Base-by-base conservation (phyloP, 2,113 vertebrate species). In the Gobiocypris rarus region DNA sequence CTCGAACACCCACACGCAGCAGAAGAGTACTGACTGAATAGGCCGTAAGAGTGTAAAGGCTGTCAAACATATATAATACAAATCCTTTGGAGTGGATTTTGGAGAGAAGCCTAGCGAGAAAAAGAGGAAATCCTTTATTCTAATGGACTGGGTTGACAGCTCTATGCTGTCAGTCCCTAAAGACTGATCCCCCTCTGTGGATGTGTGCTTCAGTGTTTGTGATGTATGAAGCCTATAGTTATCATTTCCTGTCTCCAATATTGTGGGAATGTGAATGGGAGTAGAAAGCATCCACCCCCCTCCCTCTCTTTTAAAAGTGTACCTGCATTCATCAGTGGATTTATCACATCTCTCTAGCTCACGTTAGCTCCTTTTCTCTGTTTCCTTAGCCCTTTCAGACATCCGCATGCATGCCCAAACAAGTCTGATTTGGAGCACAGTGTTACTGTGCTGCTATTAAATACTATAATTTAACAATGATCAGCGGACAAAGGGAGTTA, bases 1-100 rank as follows among this genome's bases (percentile, higher is more conserved):
- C 78, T 50, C 50, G 10, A n/a, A 69, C 74, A 75, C 48, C 34
- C 58, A 83, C 73, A 52, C 58, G 52, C 83, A 6, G 22, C 14
- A 61, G 54, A 58, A 43, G 28, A 84, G 26, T 19, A 63, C 3
- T 22, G 70, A 63, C 43, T 56, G 38, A 83, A 76, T 34, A 19
- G 56, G 24, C 38, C n/a, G 38, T 79, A 50, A 59, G 59, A 81
- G n/a, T 41, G 13, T 58, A 81, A 54, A 73, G 38, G 67, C 59
- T 80, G 84, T 87, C 75, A 83, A 56, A 54, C 34, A 76, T 43
- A 82, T 82, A 52, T 78, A 78, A 86, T 81, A 73, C 41, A 31
- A 75, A 82, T 83, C 80, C 56, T 83, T 81, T 75, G 69, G 59
- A 80, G 52, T 69, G 58, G 52, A 81, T 63, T 74, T 67, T 67